Conservation (phyloP, 2,888 invertebrate genomes). For the Amitus sp. region DNA sequence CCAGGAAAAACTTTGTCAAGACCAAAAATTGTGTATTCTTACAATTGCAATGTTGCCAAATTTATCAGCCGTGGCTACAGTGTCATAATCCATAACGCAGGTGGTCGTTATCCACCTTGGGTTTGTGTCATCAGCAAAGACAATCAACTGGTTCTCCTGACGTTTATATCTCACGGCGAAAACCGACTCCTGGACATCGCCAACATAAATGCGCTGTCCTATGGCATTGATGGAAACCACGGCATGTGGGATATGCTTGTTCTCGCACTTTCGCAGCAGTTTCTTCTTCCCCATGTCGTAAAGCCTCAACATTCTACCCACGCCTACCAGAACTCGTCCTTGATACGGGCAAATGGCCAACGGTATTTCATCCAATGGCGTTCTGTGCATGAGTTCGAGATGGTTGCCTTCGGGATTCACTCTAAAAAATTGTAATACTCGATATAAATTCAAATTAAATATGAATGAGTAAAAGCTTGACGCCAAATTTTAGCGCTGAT, state of each 20-base stretch:
- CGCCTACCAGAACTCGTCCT: conserved; percentile 90
- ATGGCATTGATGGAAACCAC: conserved; percentile 94
- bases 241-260: conserved; percentile 95
- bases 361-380: conserved; percentile 91
- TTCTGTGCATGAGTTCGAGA: conserved; percentile 93
- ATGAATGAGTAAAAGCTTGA: too few relatives aligned
- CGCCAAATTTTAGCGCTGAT: too few relatives aligned
- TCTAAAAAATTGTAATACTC: conserved; percentile 56
- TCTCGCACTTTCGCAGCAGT: conserved; percentile 96
- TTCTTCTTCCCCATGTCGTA: conserved; percentile 98
- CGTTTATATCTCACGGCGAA: conserved; percentile 95
- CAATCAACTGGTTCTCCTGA: conserved; percentile 95
- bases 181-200: conserved; percentile 96
- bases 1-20: too few relatives aligned
- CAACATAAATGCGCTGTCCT: conserved; percentile 93
- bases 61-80: conserved; percentile 96
- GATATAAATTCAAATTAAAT: too few relatives aligned
- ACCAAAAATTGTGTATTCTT: too few relatives aligned
- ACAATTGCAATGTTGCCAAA: conserved; percentile 96
- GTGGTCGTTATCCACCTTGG: conserved; percentile 96
- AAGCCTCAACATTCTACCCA: conserved; percentile 89
- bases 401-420: conserved; percentile 81
- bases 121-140: conserved; percentile 98
- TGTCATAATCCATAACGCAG: conserved; percentile 94
- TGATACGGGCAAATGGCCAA: conserved; percentile 90